phyloP scores from a whole-genome alignment of 2,797 vertebrate species.

The Phoeniculus purpureus region DNA sequence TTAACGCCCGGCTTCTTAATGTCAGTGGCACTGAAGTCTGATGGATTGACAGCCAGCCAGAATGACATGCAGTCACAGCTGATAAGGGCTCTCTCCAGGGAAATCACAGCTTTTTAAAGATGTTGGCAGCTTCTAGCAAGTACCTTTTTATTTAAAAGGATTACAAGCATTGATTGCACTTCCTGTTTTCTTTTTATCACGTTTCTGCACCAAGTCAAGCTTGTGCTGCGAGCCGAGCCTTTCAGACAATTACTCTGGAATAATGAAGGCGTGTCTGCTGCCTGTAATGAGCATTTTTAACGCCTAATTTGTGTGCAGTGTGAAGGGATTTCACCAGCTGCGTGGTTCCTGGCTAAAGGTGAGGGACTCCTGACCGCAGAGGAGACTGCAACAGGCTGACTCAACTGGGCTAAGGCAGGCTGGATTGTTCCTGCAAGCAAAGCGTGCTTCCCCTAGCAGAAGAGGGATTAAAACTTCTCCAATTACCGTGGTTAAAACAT shows the following conservation, averaged over 20 bases:
- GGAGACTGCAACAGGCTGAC: slow-evolving; percentile 15
- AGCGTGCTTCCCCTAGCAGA: not conserved
- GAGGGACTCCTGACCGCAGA: not conserved
- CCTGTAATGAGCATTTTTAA: slow-evolving; percentile 49
- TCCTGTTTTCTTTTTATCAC: slow-evolving; percentile 65
- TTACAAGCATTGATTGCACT: slow-evolving; percentile 52
- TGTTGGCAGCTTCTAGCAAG: slow-evolving; percentile 56
- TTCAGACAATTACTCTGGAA: slow-evolving; percentile 58
- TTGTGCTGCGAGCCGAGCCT: slow-evolving; percentile 31
- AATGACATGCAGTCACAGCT: slow-evolving; percentile 60
- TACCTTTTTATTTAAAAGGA: slow-evolving; percentile 67
- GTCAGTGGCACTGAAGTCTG: slow-evolving; percentile 68
- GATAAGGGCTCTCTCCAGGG: slow-evolving; percentile 63
- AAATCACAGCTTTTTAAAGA: slow-evolving; percentile 68
- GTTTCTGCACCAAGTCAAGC: slow-evolving; percentile 54
- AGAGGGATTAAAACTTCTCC: slow-evolving; percentile 45
- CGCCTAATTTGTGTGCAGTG: slow-evolving; percentile 24
- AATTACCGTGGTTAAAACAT: slow-evolving; percentile 7
- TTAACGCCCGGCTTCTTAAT: slow-evolving; percentile 72
- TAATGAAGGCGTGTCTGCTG: slow-evolving; percentile 58
- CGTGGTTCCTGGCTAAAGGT: slow-evolving; percentile 41
- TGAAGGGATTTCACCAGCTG: slow-evolving; percentile 36
- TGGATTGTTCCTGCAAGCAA: not conserved
- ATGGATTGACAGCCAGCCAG: slow-evolving; percentile 71
- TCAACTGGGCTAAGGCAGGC: not conserved